phyloP scores from a whole-genome alignment of 1,140 invertebrate species.

The Ceratoteleas bidentatus region DNA sequence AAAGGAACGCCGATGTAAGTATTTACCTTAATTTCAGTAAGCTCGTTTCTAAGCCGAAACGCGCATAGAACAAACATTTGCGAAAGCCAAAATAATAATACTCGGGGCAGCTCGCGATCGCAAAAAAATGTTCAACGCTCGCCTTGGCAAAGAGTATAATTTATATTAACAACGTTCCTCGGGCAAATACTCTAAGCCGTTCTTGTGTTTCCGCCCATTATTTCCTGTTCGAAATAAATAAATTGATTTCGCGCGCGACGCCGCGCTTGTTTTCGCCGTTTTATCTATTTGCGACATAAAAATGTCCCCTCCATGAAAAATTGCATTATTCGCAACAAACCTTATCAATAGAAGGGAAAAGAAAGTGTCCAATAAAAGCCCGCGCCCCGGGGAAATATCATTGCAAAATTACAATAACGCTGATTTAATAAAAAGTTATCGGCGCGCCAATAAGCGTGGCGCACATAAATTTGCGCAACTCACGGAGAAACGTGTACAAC shows the following conservation, averaged over 20 bases:
- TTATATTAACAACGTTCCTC: no score
- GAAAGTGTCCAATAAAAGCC: constrained; percentile 1
- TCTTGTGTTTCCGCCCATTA: no score
- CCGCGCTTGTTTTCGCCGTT: neutral
- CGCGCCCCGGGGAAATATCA: neutral
- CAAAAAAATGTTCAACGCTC: no score
- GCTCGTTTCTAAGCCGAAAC: no score
- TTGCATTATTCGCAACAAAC: neutral
- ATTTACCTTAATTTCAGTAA: no score
- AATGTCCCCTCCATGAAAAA: neutral
- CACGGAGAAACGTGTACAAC: constrained; percentile 38
- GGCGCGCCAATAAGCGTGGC: constrained; percentile 37
- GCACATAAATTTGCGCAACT: constrained; percentile 57
- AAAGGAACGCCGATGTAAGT: no score
- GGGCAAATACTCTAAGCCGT: no score
- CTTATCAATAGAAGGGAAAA: neutral
- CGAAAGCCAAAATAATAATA: no score
- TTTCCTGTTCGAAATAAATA: no score
- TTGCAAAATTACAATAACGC: constrained; percentile 38
- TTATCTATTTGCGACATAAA: neutral
- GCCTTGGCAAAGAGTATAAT: no score
- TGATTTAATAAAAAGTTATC: constrained; percentile 61
- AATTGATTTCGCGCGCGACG: neutral
- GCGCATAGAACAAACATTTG: no score
- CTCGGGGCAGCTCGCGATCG: no score